Evolutionary conservation across 1,140 invertebrate genomes (phyloP).

Genomic region (Micrasema longulum): DNA sequence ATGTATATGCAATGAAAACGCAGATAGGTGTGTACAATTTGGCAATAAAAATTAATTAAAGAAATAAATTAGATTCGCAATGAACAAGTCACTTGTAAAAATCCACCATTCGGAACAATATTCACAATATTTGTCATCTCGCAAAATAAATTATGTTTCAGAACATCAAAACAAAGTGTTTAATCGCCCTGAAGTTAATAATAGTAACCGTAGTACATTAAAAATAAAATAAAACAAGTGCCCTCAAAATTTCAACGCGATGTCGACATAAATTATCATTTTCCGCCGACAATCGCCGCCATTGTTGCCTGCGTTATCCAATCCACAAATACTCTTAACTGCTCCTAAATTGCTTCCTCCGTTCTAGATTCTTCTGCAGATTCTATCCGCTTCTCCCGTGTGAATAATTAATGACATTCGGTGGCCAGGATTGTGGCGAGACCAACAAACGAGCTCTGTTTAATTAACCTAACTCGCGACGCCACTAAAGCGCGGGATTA

Average conservation of each 20-base stretch:
- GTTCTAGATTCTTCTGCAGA: slow-evolving; percentile 34
- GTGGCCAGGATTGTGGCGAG: slow-evolving; percentile 18
- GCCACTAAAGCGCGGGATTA: slow-evolving; percentile 29
- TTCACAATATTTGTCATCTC: too few relatives aligned
- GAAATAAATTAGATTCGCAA: too few relatives aligned
- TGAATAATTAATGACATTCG: slow-evolving; percentile 52
- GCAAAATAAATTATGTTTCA: too few relatives aligned
- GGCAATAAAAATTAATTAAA: too few relatives aligned
- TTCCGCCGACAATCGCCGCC: slow-evolving; percentile 42
- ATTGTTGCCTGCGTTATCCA: slow-evolving; percentile 16
- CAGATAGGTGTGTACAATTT: too few relatives aligned
- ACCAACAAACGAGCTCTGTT: slow-evolving; percentile 53
- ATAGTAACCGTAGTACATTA: too few relatives aligned
- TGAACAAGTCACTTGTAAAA: too few relatives aligned
- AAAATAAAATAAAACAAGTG: slow-evolving; percentile 14
- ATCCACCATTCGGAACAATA: too few relatives aligned
- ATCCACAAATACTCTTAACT: slow-evolving; percentile 34
- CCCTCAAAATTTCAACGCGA: slow-evolving; percentile 29
- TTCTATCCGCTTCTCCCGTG: slow-evolving; percentile 41
- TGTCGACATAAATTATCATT: slow-evolving; percentile 42
- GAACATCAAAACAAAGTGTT: too few relatives aligned
- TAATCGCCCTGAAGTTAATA: too few relatives aligned
- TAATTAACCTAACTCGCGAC: slow-evolving; percentile 51
- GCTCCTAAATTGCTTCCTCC: slow-evolving; percentile 49
- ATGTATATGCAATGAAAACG: too few relatives aligned